Conservation (phyloP, 1,140 invertebrate species). For the Cyphomyrmex costatus region DNA sequence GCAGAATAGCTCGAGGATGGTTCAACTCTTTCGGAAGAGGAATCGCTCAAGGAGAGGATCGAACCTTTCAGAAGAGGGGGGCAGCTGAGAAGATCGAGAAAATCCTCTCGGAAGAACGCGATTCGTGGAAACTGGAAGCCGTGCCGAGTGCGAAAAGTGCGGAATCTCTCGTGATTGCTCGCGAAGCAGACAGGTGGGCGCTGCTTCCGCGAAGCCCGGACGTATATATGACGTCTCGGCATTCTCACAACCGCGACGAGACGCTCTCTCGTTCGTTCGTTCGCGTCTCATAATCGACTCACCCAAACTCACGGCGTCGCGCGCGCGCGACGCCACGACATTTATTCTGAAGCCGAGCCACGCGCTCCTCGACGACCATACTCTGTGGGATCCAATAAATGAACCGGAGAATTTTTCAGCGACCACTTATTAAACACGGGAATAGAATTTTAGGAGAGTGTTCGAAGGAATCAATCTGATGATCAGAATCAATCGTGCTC, state of each 20-base stretch:
- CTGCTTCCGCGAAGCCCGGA: conserved; percentile 44
- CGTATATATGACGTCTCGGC: conserved; percentile 39
- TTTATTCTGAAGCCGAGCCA: conserved; percentile 56
- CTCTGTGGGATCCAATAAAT: conserved; percentile 74
- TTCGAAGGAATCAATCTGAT: conserved; percentile 65
- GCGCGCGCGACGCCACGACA: background rate
- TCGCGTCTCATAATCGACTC: conserved; percentile 32
- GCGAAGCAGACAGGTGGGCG: conserved; percentile 40
- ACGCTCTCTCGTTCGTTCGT: conserved; percentile 45
- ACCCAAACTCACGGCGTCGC: conserved; percentile 22
- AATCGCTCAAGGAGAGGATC: background rate
- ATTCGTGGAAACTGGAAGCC: background rate
- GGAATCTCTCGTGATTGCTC: conserved; percentile 50
- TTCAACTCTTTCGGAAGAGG: conserved; percentile 8
- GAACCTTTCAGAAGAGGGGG: conserved; percentile 25
- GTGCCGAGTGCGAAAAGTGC: conserved; percentile 26
- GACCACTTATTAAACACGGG: conserved; percentile 68
- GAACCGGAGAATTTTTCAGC: conserved; percentile 68
- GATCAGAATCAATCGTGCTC: conserved; percentile 66
- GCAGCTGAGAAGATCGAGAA: conserved; percentile 36
- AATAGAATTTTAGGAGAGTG: conserved; percentile 67
- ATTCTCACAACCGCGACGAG: conserved; percentile 41
- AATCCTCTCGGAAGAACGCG: conserved; percentile 15
- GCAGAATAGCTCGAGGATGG: conserved; percentile 17
- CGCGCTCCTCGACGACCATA: conserved; percentile 74